Evolutionary conservation across 2,888 invertebrate genomes (phyloP), one percentile per base, ranked within the genome.

Genomic region (Cheilosia impressa): DNA sequence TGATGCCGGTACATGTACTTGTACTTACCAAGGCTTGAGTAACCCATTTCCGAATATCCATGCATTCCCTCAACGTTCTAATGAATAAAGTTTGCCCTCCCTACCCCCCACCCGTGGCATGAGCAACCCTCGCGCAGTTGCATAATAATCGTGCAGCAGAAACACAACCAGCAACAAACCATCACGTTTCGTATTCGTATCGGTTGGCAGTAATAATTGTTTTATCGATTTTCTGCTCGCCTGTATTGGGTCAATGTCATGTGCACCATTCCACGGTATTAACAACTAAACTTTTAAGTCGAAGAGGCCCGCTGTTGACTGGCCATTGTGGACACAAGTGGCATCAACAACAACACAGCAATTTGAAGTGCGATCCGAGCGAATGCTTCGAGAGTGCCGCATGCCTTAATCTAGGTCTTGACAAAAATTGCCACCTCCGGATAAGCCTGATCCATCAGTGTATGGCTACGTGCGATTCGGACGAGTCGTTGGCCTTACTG

Each of bases 211-310:
- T 73, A 78, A 73, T 75, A 84, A 84, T 75, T 84, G 84, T 79
- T 84, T 84, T 79, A 84, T 84, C 65, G 84, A 79, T 84, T 84
- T 77, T 76, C 41, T 15, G 41, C 15, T 55, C 27, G 24, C 17
- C 15, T 27, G 62, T 78, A 71, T 66, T 84, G 79, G 84, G 84
- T 84, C 84, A 84, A 84, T 84, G 84, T 57, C 84, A 84, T 84
- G 75, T 76, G 50, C 79, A 65, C 45, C 53, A 47, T 41, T 62
- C 45, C 9, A 38, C 9, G 13, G 53, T 68, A 68, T 72, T 83
- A 73, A 78, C 62, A 57, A 17, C 17, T 34, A n/a, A 52, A 41
- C 43, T 41, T n/a, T 34, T 57, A n/a, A 53, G 17, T 24, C 47
- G 41, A 17, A 38, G 45, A 60, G 27, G 19, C 45, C 41, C 22